phyloP scores from a whole-genome alignment of 2,113 vertebrate species.

The Mustelus asterias region DNA sequence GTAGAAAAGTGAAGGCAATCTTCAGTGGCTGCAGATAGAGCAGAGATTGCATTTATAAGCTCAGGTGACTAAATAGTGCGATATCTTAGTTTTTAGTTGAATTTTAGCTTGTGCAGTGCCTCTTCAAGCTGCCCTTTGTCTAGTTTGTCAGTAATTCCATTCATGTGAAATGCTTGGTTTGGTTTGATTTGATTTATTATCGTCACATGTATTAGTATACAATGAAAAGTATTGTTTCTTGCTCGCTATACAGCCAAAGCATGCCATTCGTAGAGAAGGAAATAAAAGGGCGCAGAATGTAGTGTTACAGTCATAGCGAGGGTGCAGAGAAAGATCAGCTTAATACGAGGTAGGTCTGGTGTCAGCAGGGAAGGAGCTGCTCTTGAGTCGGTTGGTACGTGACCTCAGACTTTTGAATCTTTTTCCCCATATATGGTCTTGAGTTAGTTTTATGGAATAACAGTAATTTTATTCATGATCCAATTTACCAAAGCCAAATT shows the following conservation, averaged over 20 bases:
- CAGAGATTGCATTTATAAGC: neutral
- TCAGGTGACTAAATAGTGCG: neutral
- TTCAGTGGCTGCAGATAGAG: slow-evolving; percentile 57
- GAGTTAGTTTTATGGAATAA: neutral
- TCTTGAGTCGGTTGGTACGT: too few species aligned
- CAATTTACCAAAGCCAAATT: neutral
- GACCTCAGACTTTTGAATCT: too few species aligned
- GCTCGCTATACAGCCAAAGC: too few species aligned
- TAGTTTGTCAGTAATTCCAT: neutral
- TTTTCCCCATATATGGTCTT: neutral
- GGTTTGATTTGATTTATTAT: too few species aligned
- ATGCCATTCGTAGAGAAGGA: too few species aligned
- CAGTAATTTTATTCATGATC: neutral
- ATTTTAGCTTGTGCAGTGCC: neutral
- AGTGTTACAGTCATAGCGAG: too few species aligned
- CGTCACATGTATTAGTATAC: too few species aligned
- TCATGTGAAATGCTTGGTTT: neutral
- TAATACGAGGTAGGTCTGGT: too few species aligned
- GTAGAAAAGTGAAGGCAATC: neutral
- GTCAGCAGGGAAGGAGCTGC: too few species aligned
- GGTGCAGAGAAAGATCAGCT: too few species aligned
- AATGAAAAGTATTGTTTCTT: too few species aligned
- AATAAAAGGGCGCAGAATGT: too few species aligned
- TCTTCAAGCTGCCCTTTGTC: neutral
- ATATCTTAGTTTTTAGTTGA: neutral